These are phyloP conservation scores for Etia nguti DNA, from an alignment of 2,113 vertebrate genomes.

Conservation along the genomic window DNA sequence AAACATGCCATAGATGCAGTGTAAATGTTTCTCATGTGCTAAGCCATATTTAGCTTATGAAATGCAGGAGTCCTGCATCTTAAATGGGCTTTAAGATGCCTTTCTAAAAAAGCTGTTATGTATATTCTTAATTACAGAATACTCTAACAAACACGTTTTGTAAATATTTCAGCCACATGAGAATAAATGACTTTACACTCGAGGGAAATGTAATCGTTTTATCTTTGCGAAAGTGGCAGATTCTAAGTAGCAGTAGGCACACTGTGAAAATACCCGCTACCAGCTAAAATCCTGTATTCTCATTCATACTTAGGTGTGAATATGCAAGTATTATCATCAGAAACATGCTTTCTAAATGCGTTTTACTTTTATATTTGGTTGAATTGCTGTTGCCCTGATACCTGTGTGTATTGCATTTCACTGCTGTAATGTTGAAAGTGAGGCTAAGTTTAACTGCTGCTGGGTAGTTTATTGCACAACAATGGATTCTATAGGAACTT, in stretches of 20 bases:
- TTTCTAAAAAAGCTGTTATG: neutral
- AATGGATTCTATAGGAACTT: neutral
- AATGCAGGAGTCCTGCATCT: neutral
- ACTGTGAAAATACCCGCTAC: neutral
- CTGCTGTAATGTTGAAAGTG: neutral
- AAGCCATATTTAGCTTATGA: neutral
- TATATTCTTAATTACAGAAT: neutral
- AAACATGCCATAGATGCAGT: neutral
- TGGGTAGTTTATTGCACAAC: neutral
- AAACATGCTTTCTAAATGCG: neutral
- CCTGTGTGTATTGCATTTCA: neutral
- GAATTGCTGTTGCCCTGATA: neutral
- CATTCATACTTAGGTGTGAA: neutral
- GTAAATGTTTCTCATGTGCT: neutral
- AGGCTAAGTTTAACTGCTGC: neutral
- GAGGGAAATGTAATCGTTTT: neutral
- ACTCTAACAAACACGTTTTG: neutral
- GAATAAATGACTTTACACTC: neutral
- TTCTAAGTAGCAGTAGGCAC: neutral
- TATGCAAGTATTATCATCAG: accelerated
- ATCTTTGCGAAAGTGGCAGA: neutral
- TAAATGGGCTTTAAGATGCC: neutral
- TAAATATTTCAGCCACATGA: neutral
- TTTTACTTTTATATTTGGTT: neutral
- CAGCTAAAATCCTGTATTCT: neutral